Evolutionary conservation across 2,113 vertebrate genomes (phyloP).

Genomic region (Pseudois nayaur): DNA sequence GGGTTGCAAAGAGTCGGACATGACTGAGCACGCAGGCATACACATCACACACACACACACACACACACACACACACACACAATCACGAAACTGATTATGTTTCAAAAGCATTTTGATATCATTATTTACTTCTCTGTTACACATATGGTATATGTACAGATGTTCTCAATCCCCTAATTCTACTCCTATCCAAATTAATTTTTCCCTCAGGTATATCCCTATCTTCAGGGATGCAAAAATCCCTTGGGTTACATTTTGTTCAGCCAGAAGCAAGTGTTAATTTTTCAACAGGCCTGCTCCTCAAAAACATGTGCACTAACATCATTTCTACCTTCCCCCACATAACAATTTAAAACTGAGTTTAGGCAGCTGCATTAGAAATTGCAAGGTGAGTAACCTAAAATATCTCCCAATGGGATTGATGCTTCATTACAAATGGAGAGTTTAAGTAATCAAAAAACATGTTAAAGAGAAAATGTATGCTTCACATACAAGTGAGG

Average conservation of each 20-base stretch:
- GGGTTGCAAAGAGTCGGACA: background rate
- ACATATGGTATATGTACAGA: accelerated
- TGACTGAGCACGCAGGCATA: background rate
- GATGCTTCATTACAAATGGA: background rate
- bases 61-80: accelerated
- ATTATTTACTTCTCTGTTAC: background rate
- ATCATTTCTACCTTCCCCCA: background rate
- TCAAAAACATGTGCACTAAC: background rate
- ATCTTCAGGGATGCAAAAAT: background rate
- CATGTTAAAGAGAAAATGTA: background rate
- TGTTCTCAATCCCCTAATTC: background rate
- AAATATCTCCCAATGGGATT: background rate
- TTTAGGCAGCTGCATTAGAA: background rate
- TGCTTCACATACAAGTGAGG: background rate
- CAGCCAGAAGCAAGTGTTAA: too few species aligned
- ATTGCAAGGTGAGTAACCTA: background rate
- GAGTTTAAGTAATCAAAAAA: background rate
- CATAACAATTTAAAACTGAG: background rate
- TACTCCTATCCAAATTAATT: background rate
- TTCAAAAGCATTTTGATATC: background rate
- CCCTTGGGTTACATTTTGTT: background rate
- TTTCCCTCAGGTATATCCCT: background rate
- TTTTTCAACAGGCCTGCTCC: background rate
- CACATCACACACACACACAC: background rate
- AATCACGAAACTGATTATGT: background rate